Base-by-base conservation (phyloP, 2,113 vertebrate genomes). In the Asarcornis scutulata region DNA sequence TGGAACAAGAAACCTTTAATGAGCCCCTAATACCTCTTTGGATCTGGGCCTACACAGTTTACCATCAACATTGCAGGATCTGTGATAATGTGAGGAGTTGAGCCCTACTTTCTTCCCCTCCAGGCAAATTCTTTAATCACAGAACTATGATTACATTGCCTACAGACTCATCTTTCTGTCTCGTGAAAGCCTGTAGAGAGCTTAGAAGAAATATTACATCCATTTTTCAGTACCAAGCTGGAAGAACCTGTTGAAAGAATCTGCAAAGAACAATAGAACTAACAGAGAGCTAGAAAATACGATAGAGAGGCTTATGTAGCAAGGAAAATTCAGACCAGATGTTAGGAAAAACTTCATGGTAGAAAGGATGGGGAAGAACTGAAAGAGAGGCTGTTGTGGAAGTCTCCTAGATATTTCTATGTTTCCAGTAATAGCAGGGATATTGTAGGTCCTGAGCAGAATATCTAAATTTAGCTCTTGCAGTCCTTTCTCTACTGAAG, bases 101-200 rank as follows among this genome's bases (percentile, higher is more conserved):
- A 83, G 21, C 13, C 12, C 34, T 31, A 25, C n/a, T 95, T 91
- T 95, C 55, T 89, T 32, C 15, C 42, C 15, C 9, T 9, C 4
- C n/a, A 2, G 46, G 72, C 29, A 88, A 93, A 77, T 60, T 94
- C 52, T 90, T 93, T 93, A 96, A 96, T 91, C 63, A 59, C 27
- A 89, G 25, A 62, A 23, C 40, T 74, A 40, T 66, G 52, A 72
- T 5, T 81, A 46, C 52, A 78, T 50, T 92, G 64, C 76, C 73
- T 86, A 29, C 32, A 58, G 76, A 26, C 17, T 86, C 8, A 1
- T 66, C 64, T 90, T 88, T 53, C 62, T 90, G 27, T 55, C 46
- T 75, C 83, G 38, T 91, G 64, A 90, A 86, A 91, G 27, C 18
- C 14, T 90, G 27, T 26, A 74, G 69, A 90, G 60, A 88, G 17